Evolutionary conservation across 2,888 invertebrate genomes (phyloP).

Genomic region (Caenorhabditis becei): DNA sequence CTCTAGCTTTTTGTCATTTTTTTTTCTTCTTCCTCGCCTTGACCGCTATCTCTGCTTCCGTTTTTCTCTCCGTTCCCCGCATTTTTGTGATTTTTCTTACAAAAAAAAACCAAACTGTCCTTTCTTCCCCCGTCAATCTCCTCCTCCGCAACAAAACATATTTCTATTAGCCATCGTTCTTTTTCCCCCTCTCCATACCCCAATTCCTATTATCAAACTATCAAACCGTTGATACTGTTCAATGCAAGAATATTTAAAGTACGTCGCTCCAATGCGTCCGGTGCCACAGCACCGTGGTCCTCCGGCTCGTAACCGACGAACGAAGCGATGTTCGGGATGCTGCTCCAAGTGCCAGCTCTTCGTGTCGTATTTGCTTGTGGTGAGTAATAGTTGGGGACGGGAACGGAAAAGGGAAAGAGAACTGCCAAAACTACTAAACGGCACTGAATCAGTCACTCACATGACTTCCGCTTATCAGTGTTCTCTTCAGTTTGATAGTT

Average conservation of each 20-base stretch:
- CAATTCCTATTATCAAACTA: conserved; percentile 2
- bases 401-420: no score
- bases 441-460: no score
- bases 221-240: conserved; percentile 1
- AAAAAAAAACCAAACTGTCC: conserved; percentile 26
- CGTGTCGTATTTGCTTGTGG: conserved; percentile 50
- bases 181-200: neutral
- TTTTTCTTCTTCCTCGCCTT: conserved; percentile 18
- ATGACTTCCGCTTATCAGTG: no score
- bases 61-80: neutral
- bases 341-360: conserved; percentile 50
- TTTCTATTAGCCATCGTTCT: conserved; percentile 31
- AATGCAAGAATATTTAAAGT: conserved; percentile 54
- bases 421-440: no score
- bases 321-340: conserved; percentile 40
- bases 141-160: conserved; percentile 32
- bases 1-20: neutral
- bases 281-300: conserved; percentile 45
- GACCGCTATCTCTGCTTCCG: conserved; percentile 18
- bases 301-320: conserved; percentile 35
- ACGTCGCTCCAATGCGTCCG: conserved; percentile 57
- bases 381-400: conserved; percentile 2
- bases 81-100: conserved; percentile 6
- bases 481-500: no score
- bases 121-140: neutral